phyloP scores from a whole-genome alignment of 1,140 invertebrate genomes.

The Spodoptera frugiperda region DNA sequence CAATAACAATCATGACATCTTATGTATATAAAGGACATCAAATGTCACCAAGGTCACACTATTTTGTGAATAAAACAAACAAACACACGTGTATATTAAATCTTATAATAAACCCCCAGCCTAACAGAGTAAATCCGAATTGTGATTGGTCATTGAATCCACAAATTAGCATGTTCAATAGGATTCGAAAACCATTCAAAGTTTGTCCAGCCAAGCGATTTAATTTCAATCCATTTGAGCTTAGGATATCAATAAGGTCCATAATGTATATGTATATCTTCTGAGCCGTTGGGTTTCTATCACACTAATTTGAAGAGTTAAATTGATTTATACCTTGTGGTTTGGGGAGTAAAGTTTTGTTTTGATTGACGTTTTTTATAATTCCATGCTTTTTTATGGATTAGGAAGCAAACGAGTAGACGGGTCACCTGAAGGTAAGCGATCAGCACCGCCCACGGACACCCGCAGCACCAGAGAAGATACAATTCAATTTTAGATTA shows the following conservation, averaged over 20 bases:
- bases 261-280: conserved; percentile 4
- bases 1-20: too few relatives aligned
- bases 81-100: too few relatives aligned
- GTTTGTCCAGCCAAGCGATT: conserved; percentile 10
- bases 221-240: conserved; percentile 15
- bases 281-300: not conserved
- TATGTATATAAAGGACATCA: too few relatives aligned
- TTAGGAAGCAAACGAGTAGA: too few relatives aligned
- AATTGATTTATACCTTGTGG: not conserved
- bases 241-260: conserved; percentile 6
- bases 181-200: not conserved
- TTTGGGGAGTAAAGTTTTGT: not conserved
- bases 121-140: not conserved
- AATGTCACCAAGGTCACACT: too few relatives aligned
- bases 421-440: too few relatives aligned
- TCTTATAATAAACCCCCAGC: too few relatives aligned
- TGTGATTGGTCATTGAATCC: conserved; percentile 6
- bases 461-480: too few relatives aligned
- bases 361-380: not conserved
- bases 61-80: too few relatives aligned
- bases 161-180: conserved; percentile 9
- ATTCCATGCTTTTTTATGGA: too few relatives aligned
- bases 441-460: too few relatives aligned
- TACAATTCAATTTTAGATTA: too few relatives aligned
- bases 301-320: not conserved